Evolutionary conservation across 2,888 invertebrate species (phyloP), one percentile per base, ranked within the genome.

Genomic region (Steromphala cineraria): DNA sequence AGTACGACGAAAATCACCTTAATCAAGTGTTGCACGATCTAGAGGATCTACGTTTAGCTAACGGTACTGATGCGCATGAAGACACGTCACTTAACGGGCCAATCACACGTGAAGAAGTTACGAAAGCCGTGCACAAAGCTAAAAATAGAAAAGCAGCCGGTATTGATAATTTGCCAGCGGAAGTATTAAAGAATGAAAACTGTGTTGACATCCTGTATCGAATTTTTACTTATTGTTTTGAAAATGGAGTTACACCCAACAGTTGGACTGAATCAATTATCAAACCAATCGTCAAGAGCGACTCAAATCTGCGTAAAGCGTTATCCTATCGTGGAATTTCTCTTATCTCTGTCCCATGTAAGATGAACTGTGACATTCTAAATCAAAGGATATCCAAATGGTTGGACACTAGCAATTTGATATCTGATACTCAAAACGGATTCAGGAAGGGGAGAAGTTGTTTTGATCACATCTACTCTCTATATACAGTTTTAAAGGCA

Each of bases 361-460:
- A 75, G 31, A 80, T 80, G 21, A 75, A 80, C 52, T 80, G 78
- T 53, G n/a, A 13, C 53, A 24, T 80, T 78, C 21, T 82, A 2
- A 82, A 82, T 53, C 8, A 28, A 7, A 13, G 80, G 10, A 21
- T 80, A 40, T 36, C 19, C 8, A 13, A 5, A 0, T 82, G 82
- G 80, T 15, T 80, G 21, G 78, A 82, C 28, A 24, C 67, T 2
- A n/a, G n/a, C n/a, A n/a, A n/a, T n/a, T 19, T 53, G 0, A 31
- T 82, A 40, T 79, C 62, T 19, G 71, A 82, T 15, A 56, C 67
- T 31, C 82, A 80, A 77, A 79, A 82, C 21, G 75, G 81, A 15
- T 79, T 81, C 36, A 53, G 81, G 1, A 46, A 31, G 40, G 36
- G 13, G 31, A 79, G 46, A 36, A 79, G 77, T 24, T 82, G 82